Conservation (phyloP, 2,113 vertebrate species). For the Phasianus colchicus region DNA sequence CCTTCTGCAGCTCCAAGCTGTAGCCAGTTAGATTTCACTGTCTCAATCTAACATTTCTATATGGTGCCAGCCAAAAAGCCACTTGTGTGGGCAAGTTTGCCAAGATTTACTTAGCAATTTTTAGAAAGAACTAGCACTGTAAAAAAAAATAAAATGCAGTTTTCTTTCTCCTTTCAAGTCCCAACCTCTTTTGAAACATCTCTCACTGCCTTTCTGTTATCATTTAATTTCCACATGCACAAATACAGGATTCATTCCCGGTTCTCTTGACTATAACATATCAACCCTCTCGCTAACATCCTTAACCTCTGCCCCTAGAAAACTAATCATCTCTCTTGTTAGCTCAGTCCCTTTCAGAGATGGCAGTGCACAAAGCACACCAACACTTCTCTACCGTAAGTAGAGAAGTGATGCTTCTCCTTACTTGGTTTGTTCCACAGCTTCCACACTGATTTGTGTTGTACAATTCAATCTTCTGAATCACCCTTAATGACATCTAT, state of each 20-base stretch:
- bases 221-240: conserved; percentile 70
- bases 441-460: conserved; percentile 68
- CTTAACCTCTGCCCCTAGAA: conserved; percentile 66
- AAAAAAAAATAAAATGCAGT: neutral
- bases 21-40: neutral
- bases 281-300: conserved; percentile 69
- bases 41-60: conserved; percentile 33
- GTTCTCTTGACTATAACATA: conserved; percentile 70
- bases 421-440: conserved; percentile 66
- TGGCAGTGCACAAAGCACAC: conserved; percentile 61
- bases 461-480: conserved; percentile 74
- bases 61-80: conserved; percentile 28
- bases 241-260: conserved; percentile 65
- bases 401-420: conserved; percentile 57
- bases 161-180: conserved; percentile 26
- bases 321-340: conserved; percentile 75
- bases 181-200: conserved; percentile 45
- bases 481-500: conserved; percentile 75
- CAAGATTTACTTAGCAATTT: conserved; percentile 52
- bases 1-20: neutral
- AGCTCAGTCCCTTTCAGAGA: conserved; percentile 61
- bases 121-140: conserved; percentile 20
- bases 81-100: conserved; percentile 2
- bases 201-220: conserved; percentile 24
- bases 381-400: conserved; percentile 49